phyloP scores from a whole-genome alignment of 1,140 invertebrate species.

The Trichoplusia ni region DNA sequence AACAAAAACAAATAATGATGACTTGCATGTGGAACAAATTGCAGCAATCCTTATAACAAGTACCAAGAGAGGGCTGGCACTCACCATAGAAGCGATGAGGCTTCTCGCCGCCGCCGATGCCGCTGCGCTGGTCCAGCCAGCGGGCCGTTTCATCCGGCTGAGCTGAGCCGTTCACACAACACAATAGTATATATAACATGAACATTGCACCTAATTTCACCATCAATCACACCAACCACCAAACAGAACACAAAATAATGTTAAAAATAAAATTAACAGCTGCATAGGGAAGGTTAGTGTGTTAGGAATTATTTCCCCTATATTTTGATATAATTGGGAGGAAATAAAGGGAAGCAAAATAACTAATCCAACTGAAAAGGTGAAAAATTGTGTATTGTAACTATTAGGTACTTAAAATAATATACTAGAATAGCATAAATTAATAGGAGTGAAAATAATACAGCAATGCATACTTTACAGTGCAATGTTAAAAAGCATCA shows the following conservation, averaged over 20 bases:
- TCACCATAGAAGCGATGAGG: slow-evolving; percentile 81
- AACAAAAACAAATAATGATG: slow-evolving; percentile 64
- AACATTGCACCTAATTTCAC: slow-evolving; percentile 79
- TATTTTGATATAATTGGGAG: slow-evolving; percentile 4
- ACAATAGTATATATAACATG: slow-evolving; percentile 81
- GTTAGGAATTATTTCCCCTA: neutral
- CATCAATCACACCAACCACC: slow-evolving; percentile 75
- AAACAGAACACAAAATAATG: slow-evolving; percentile 77
- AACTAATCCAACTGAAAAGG: slow-evolving; percentile 30
- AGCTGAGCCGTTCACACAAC: slow-evolving; percentile 79
- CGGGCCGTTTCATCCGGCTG: slow-evolving; percentile 78
- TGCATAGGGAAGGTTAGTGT: slow-evolving; percentile 38
- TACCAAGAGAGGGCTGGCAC: slow-evolving; percentile 39
- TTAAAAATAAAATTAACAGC: slow-evolving; percentile 57
- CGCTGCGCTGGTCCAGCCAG: slow-evolving; percentile 76
- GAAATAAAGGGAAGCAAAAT: slow-evolving; percentile 24
- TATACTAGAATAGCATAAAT: slow-evolving; percentile 1
- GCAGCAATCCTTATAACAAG: slow-evolving; percentile 23
- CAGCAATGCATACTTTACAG: slow-evolving; percentile 7
- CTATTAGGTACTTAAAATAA: neutral
- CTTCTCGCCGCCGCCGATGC: slow-evolving; percentile 63
- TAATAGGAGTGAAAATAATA: too few relatives aligned
- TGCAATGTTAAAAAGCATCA: neutral
- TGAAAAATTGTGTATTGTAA: neutral
- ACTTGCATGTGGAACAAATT: slow-evolving; percentile 37